A percentile compares a stretch with the other conserved stretches of the same genome.
Evolutionary conservation across 2,113 vertebrate species (phyloP).

Genomic region (Otolemur garnettii): DNA sequence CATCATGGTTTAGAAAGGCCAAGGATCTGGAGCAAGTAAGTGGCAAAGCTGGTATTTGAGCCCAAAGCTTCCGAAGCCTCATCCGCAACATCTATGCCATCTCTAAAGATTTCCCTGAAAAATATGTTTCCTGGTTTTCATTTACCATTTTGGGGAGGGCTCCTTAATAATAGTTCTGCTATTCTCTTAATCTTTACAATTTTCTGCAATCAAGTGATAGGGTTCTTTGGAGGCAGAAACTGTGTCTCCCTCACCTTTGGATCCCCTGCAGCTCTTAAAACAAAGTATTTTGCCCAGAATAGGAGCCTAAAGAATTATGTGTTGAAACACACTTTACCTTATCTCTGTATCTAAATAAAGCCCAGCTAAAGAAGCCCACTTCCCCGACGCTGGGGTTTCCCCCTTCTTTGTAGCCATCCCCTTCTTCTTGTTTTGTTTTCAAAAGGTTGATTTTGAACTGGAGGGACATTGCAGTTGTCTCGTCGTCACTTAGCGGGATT

Average conservation of each 20-base stretch:
- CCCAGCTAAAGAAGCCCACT: constrained; percentile 64
- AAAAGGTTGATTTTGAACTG: constrained; percentile 69
- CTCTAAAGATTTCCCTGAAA: constrained; percentile 21
- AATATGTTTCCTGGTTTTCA: constrained; percentile 2
- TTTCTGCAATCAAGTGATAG: constrained; percentile 67
- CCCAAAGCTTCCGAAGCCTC: neutral
- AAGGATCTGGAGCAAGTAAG: neutral
- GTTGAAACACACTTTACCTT: constrained; percentile 71
- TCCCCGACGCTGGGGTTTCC: constrained; percentile 47
- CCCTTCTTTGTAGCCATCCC: constrained; percentile 48
- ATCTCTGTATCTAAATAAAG: constrained; percentile 74
- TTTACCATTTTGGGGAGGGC: neutral
- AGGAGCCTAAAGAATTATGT: constrained; percentile 68
- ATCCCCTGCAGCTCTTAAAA: constrained; percentile 61
- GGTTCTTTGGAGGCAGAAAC: constrained; percentile 35
- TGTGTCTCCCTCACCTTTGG: constrained; percentile 38
- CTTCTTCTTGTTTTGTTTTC: constrained; percentile 77
- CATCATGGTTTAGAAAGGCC: neutral
- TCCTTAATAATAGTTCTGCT: constrained; percentile 47
- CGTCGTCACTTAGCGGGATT: constrained; percentile 88
- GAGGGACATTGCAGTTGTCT: constrained; percentile 77
- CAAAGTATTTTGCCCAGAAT: constrained; percentile 64
- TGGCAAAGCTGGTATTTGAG: constrained; percentile 67
- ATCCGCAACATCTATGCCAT: neutral
- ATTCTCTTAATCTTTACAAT: constrained; percentile 53